Evolutionary conservation across 2,888 invertebrate species (phyloP).

Genomic region (Lamellibrachia satsuma): DNA sequence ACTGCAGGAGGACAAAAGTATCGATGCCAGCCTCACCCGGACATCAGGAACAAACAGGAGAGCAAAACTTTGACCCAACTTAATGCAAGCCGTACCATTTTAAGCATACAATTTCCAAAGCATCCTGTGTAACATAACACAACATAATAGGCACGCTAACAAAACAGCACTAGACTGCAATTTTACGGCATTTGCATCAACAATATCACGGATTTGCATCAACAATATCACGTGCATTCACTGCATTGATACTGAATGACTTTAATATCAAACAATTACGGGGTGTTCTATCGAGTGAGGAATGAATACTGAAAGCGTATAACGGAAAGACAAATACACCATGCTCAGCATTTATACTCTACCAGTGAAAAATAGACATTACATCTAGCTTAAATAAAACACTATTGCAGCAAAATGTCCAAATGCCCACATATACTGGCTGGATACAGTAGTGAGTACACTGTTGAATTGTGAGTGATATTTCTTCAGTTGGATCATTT

Average conservation of each 20-base stretch:
- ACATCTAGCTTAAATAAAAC: neutral
- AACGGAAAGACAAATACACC: neutral
- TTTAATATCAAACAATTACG: neutral
- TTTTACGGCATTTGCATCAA: neutral
- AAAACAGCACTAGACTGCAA: neutral
- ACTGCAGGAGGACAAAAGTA: no score
- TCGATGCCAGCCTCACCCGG: no score
- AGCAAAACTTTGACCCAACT: neutral
- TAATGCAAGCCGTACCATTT: neutral
- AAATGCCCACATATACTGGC: no score
- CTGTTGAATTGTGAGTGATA: no score
- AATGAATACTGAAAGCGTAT: neutral
- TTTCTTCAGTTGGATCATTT: neutral
- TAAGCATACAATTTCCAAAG: neutral
- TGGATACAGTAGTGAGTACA: no score
- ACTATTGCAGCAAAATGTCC: no score
- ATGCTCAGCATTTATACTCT: neutral
- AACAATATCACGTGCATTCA: neutral
- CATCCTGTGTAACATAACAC: neutral
- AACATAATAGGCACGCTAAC: neutral
- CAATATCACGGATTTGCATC: slow-evolving; percentile 7
- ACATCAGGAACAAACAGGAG: no score
- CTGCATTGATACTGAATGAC: neutral
- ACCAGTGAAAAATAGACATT: neutral
- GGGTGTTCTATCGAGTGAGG: neutral